These are phyloP conservation scores for Apotomis betuletana DNA, from an alignment of 2,888 invertebrate genomes.

Conservation along the genomic window DNA sequence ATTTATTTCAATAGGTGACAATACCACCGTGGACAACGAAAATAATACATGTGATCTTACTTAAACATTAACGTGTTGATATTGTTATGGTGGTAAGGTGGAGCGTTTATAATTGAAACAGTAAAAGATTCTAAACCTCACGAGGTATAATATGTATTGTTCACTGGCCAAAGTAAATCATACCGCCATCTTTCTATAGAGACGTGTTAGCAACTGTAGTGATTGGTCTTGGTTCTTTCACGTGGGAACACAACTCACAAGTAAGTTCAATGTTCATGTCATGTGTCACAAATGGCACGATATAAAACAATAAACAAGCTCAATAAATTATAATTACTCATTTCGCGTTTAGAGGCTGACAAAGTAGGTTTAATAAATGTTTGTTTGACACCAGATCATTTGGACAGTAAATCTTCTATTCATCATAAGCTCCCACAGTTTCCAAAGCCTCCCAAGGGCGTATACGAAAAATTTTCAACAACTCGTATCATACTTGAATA, in stretches of 20 bases:
- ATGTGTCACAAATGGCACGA: constrained; percentile 8
- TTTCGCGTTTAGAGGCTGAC: not conserved
- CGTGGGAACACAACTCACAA: too few species aligned
- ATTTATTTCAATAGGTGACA: too few species aligned
- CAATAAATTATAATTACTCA: constrained; percentile 1
- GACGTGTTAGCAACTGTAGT: not conserved
- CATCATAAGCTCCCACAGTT: constrained; percentile 17
- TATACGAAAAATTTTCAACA: not conserved
- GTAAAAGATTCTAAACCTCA: too few species aligned
- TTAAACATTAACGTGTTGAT: too few species aligned
- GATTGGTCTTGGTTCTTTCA: too few species aligned
- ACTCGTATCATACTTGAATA: not conserved
- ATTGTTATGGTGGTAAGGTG: too few species aligned
- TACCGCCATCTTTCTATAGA: too few species aligned
- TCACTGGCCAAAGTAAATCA: not conserved
- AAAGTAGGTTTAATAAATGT: not conserved
- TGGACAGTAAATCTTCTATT: constrained; percentile 23
- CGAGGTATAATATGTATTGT: too few species aligned
- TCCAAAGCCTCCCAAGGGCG: constrained; percentile 18
- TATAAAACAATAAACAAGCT: constrained; percentile 12
- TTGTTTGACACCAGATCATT: constrained; percentile 5
- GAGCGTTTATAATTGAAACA: too few species aligned
- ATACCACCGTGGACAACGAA: too few species aligned
- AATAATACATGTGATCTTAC: too few species aligned
- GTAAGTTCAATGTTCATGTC: too few species aligned